phyloP scores from a whole-genome alignment of 1,140 invertebrate genomes.

The Brachionus rotundiformis region DNA sequence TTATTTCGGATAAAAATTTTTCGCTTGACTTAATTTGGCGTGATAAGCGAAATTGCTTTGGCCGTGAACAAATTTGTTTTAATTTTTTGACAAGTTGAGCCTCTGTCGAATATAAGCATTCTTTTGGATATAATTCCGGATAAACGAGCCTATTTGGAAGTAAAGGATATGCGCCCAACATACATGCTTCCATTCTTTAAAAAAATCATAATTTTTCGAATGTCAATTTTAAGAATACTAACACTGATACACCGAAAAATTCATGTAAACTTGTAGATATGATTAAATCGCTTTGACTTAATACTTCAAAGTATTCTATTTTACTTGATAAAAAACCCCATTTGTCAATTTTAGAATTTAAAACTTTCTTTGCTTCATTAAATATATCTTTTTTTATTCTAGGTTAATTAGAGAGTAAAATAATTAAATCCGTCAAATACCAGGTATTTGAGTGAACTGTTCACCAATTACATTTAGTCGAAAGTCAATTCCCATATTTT shows the following conservation, averaged over 20 bases:
- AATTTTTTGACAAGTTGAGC: conserved; percentile 67
- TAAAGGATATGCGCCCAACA: conserved; percentile 72
- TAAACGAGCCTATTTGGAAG: conserved; percentile 73
- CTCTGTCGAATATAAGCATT: conserved; percentile 69
- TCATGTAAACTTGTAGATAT: conserved; percentile 76
- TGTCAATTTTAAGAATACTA: conserved; percentile 58
- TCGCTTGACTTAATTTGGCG: conserved; percentile 43
- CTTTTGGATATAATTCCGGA: conserved; percentile 73
- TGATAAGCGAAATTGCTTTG: conserved; percentile 5
- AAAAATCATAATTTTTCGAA: conserved; percentile 54
- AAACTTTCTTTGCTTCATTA: conserved; percentile 64
- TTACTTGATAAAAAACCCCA: conserved; percentile 70
- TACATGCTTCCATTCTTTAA: conserved; percentile 71
- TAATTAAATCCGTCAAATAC: conserved; percentile 54
- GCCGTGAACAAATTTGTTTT: conserved; percentile 59
- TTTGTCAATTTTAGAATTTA: conserved; percentile 67
- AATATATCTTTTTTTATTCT: conserved; percentile 57
- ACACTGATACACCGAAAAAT: conserved; percentile 75
- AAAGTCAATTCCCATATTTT: conserved; percentile 68
- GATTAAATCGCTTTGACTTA: conserved; percentile 69
- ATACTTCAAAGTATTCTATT: conserved; percentile 68
- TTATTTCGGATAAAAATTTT: conserved; percentile 25
- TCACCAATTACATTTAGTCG: conserved; percentile 71
- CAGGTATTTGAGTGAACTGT: conserved; percentile 68
- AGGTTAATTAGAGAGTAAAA: not conserved